Evolutionary conservation across 2,113 vertebrate genomes (phyloP).

Genomic region (Hylia prasina): DNA sequence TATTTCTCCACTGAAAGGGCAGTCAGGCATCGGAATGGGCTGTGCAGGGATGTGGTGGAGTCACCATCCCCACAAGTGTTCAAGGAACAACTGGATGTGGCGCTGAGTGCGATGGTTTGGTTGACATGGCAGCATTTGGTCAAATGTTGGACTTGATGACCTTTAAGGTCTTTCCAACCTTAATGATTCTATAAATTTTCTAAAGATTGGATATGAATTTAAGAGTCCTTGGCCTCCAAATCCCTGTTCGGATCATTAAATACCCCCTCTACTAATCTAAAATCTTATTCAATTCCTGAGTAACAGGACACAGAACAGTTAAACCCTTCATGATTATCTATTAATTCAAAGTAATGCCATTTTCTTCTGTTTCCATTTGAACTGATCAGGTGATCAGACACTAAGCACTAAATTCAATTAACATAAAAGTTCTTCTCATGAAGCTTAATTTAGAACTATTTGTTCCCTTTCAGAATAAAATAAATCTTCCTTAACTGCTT

Average conservation of each 20-base stretch:
- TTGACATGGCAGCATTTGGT: background rate
- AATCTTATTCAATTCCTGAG: background rate
- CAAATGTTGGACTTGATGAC: background rate
- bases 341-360: slow-evolving; percentile 18
- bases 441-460: slow-evolving; percentile 37
- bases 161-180: background rate
- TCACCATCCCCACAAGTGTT: background rate
- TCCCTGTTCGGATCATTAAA: background rate
- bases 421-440: background rate
- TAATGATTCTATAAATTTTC: background rate
- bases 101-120: background rate
- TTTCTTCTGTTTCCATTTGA: slow-evolving; percentile 42
- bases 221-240: background rate
- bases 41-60: background rate
- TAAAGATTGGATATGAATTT: background rate
- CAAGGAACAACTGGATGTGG: background rate
- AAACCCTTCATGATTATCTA: slow-evolving; percentile 37
- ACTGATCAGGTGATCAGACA: background rate
- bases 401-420: slow-evolving; percentile 27
- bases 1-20: background rate
- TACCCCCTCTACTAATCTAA: background rate
- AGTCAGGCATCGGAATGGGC: rapidly evolving
- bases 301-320: background rate
- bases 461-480: background rate
- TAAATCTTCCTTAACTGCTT: background rate